Evolutionary conservation across 2,797 vertebrate species (phyloP), one percentile per base, ranked within the genome.

Genomic region (Tinamus major): DNA sequence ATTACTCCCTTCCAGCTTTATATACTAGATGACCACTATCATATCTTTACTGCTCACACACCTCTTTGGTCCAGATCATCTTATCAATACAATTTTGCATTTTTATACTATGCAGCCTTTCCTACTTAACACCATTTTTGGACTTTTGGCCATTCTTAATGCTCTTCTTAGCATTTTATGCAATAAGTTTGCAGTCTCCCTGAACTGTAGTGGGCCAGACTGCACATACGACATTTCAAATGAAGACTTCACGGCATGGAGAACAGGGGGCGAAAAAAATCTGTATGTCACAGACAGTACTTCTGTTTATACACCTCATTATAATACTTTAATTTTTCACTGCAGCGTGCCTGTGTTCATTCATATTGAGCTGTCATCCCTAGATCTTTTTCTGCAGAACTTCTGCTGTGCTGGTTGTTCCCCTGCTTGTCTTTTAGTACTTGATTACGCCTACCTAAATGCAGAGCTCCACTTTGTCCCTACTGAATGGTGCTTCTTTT

Each of bases 251-350:
- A 76, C 87, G 91, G 65, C 91, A 84, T 1, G 90, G 82, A 37
- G 46, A 92, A 72, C 46, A 70, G 56, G 29, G 87, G 42, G 44
- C 7, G 6, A 23, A 23, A 82, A 90, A 49, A 89, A 90, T 93
- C 91, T 92, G 85, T 95, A 86, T 95, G 64, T 61, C 67, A 90
- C 77, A 91, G 59, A 6, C 80, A 88, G 70, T 61, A 61, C 59
- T 94, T 90, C 83, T 94, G 51, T 92, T 91, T 85, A 75, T 56
- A 82, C 70, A 90, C 61, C 61, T 91, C 78, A 42, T 56, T 64
- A 63, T 37, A 68, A 24, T 78, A 90, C 94, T 96, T 91, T 90
- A 91, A 53, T 88, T 95, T 93, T 91, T 93, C 39, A 82, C 88
- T 94, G 88, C 71, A 88, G 83, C 75, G 61, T 46, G 61, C 87